Conservation (phyloP, 2,113 vertebrate species). For the Pygoscelis adeliae region DNA sequence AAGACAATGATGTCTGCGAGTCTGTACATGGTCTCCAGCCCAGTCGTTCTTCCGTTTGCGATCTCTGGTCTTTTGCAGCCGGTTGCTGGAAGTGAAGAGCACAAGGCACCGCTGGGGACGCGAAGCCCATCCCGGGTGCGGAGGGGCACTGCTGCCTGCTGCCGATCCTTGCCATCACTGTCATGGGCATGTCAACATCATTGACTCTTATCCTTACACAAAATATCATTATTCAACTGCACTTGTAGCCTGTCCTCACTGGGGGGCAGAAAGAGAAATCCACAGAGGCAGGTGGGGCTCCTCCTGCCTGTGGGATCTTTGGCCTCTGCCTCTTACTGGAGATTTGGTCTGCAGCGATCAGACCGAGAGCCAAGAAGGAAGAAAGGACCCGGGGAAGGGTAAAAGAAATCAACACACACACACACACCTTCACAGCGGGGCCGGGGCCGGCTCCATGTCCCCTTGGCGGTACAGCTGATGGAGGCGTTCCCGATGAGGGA, state of each 20-base stretch:
- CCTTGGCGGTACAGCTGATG: not conserved
- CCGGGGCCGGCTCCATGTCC: conserved; percentile 55
- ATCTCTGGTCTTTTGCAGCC: conserved; percentile 27
- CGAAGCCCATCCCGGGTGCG: not conserved
- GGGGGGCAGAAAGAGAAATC: not conserved
- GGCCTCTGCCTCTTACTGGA: not conserved
- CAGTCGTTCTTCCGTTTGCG: accelerated
- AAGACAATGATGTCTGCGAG: not conserved
- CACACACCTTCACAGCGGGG: conserved; percentile 59
- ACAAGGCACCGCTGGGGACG: not conserved
- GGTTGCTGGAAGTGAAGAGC: not conserved
- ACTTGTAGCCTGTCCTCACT: not conserved
- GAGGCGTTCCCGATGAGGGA: not conserved
- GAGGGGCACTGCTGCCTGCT: not conserved
- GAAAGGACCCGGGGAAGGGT: accelerated
- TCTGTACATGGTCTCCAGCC: not conserved
- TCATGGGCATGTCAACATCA: accelerated
- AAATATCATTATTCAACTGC: not conserved
- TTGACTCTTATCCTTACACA: not conserved
- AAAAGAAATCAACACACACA: not conserved
- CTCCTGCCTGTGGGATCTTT: not conserved
- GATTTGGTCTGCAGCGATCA: accelerated
- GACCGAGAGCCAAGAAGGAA: not conserved
- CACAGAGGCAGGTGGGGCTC: not conserved
- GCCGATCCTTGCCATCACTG: not conserved